Evolutionary conservation across 2,888 invertebrate genomes (phyloP).

Genomic region (Crematogaster levior): DNA sequence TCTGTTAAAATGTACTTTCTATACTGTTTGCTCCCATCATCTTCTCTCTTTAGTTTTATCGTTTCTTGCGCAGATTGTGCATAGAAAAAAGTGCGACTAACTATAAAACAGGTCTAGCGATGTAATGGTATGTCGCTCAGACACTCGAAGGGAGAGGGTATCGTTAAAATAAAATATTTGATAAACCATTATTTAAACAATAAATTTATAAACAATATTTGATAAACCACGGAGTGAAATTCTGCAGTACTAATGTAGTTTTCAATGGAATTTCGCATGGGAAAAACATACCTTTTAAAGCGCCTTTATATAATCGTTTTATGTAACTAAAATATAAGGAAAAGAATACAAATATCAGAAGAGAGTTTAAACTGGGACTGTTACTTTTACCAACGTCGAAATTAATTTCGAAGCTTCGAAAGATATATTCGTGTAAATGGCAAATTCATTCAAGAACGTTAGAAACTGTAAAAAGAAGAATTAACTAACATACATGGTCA

Average conservation of each 20-base stretch:
- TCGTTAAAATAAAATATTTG: neutral
- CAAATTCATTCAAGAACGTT: too few relatives aligned
- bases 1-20: constrained; percentile 22
- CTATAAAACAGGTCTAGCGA: neutral
- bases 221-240: neutral
- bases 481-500: too few relatives aligned
- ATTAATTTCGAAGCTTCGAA: too few relatives aligned
- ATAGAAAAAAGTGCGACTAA: neutral
- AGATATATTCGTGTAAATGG: too few relatives aligned
- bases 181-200: too few relatives aligned
- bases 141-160: neutral
- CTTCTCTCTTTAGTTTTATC: neutral
- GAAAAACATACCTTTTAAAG: neutral
- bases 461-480: too few relatives aligned
- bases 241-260: neutral
- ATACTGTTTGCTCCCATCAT: neutral
- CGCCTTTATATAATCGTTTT: neutral
- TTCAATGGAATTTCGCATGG: neutral
- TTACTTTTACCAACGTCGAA: too few relatives aligned
- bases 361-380: too few relatives aligned
- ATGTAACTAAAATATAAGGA: too few relatives aligned
- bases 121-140: neutral
- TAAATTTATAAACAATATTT: too few relatives aligned
- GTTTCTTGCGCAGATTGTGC: neutral
- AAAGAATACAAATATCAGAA: too few relatives aligned